Base-by-base conservation (phyloP, 2,797 vertebrate species). In the Pitangus sulphuratus region DNA sequence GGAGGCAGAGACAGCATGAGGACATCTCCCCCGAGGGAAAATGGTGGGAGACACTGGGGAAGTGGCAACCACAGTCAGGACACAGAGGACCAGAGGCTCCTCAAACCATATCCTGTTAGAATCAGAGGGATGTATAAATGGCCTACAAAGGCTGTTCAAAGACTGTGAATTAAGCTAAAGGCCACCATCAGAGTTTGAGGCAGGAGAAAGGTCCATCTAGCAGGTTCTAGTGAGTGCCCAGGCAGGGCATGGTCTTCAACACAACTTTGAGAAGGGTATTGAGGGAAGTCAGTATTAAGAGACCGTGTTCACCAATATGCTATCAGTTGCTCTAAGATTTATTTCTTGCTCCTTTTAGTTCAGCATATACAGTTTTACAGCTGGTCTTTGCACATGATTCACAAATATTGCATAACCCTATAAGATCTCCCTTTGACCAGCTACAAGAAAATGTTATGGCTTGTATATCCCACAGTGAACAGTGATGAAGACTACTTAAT, bases 341-440 rank as follows among this genome's bases (percentile, higher is more conserved):
- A n/a, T 61, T 80, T 80, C 22, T 51, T 82, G 9, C 31, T 88
- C 28, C 21, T 69, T 90, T 85, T 80, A 75, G 17, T 54, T 90
- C 65, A 85, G 75, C 25, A 33, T 60, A 22, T 47, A n/a, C 21
- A 79, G 31, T 50, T 97, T 97, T 97, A 92, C 44, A 44, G 62
- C 56, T 89, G 44, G 87, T 96, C 87, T 97, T 97, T 94, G 42
- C 90, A 96, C 40, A 3, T 76, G 88, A 60, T 96, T 98, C 97
- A 94, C 93, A 97, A 97, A 96, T 70, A 91, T 65, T 84, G 22
- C 89, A 95, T 75, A 91, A 91, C 93, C 20, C 66, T 79, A 87
- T 69, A 80, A 96, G 91, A 44, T 53, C 53, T 84, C 57, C 71
- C 94, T 93, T 79, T 84, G 85, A 93, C 74, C 65, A 95, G 84